Evolutionary conservation across 1,140 invertebrate genomes (phyloP).

Genomic region (Centruroides vittatus): DNA sequence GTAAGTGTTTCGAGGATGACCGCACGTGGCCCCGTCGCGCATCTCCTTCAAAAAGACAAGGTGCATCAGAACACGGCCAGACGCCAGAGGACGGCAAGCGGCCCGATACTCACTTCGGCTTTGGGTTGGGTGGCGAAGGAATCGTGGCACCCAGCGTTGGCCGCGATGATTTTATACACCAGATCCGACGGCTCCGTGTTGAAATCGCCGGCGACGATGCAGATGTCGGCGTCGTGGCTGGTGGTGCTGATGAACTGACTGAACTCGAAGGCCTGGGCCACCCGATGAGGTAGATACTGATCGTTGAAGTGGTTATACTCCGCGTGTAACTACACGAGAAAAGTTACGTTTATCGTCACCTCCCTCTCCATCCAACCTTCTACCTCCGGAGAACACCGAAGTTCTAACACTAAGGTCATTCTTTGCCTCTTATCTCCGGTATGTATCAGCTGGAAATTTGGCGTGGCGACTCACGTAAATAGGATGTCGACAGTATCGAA

Average conservation of each 20-base stretch:
- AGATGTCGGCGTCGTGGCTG: constrained; percentile 54
- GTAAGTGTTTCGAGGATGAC: constrained; percentile 69
- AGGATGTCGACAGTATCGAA: no score
- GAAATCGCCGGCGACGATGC: constrained; percentile 80
- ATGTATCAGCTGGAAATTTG: no score
- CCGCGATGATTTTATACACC: constrained; percentile 20
- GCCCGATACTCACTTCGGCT: background rate
- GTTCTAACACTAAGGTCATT: no score
- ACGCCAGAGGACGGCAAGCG: no score
- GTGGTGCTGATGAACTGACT: constrained; percentile 84
- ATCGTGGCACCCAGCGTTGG: constrained; percentile 37
- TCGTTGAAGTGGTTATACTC: constrained; percentile 74
- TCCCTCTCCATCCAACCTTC: no score
- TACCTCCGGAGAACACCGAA: no score
- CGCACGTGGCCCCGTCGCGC: constrained; percentile 48
- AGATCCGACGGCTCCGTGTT: constrained; percentile 78
- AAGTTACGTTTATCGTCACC: no score
- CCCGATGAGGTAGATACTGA: constrained; percentile 76
- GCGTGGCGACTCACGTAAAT: no score
- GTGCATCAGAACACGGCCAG: no score
- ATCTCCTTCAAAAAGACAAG: no score
- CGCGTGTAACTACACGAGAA: constrained; percentile 62
- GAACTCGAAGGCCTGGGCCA: constrained; percentile 84
- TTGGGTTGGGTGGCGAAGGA: constrained; percentile 27
- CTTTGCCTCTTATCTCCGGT: no score